These are phyloP conservation scores for Dicranocentrus wangi DNA, from an alignment of 2,888 invertebrate species.

Conservation along the genomic window DNA sequence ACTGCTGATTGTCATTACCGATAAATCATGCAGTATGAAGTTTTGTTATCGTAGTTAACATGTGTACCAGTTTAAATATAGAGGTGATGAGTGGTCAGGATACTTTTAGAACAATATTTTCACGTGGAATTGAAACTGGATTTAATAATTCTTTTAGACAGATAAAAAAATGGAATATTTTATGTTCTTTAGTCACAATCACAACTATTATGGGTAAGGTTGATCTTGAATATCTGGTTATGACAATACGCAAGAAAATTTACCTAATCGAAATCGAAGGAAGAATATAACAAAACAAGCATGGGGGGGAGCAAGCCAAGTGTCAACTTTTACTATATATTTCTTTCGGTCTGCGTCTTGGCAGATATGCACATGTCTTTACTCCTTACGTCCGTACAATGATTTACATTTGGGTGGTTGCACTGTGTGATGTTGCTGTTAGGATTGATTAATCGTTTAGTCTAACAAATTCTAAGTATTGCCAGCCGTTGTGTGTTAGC, in stretches of 20 bases:
- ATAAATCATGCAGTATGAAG: too few species aligned
- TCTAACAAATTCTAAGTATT: constrained; percentile 4
- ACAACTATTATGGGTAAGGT: neutral
- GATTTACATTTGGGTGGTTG: constrained; percentile 5
- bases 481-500: too few species aligned
- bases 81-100: too few species aligned
- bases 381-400: neutral
- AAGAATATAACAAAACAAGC: neutral
- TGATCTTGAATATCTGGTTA: constrained; percentile 28
- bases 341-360: neutral
- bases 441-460: constrained; percentile 36
- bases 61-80: too few species aligned
- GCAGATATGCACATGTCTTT: constrained; percentile 8
- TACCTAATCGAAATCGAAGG: constrained; percentile 13
- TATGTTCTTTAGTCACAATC: neutral
- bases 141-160: neutral
- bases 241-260: neutral
- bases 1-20: too few species aligned
- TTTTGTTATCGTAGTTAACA: too few species aligned
- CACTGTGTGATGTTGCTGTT: neutral
- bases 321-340: constrained; percentile 13
- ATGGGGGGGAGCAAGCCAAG: neutral
- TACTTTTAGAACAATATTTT: too few species aligned
- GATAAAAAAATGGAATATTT: constrained; percentile 4
- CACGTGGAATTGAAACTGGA: too few species aligned